phyloP scores from a whole-genome alignment of 2,888 invertebrate genomes.

The Diadegma fenestrale region DNA sequence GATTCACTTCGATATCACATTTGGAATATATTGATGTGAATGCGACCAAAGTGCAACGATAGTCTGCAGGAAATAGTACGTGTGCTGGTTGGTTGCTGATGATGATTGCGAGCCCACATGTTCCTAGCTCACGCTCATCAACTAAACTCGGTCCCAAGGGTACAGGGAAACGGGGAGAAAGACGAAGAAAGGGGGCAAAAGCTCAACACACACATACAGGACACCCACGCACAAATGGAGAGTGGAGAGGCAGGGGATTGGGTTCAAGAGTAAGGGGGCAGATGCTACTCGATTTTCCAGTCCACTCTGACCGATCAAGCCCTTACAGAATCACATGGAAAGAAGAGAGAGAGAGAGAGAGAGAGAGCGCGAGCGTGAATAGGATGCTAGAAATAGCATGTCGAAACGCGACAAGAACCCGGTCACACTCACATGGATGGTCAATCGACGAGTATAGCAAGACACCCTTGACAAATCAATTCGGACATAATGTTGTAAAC shows the following conservation, averaged over 20 bases:
- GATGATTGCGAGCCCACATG: constrained; percentile 82
- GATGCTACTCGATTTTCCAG: constrained; percentile 77
- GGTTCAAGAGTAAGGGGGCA: constrained; percentile 43
- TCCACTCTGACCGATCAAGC: constrained; percentile 74
- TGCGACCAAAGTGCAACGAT: constrained; percentile 44
- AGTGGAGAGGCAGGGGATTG: constrained; percentile 28
- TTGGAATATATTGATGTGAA: constrained; percentile 49
- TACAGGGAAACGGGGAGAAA: constrained; percentile 42
- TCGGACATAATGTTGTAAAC: constrained; percentile 82
- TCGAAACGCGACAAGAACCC: constrained; percentile 42
- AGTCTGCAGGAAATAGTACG: constrained; percentile 35
- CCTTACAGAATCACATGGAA: constrained; percentile 26
- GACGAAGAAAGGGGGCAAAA: constrained; percentile 40
- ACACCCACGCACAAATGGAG: neutral
- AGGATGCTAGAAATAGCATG: constrained; percentile 41
- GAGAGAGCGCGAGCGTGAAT: constrained; percentile 14
- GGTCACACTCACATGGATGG: constrained; percentile 53
- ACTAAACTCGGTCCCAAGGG: constrained; percentile 69
- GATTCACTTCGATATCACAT: constrained; percentile 22
- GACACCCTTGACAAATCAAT: constrained; percentile 82
- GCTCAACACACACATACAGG: constrained; percentile 26
- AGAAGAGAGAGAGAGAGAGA: constrained; percentile 13
- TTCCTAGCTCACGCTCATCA: constrained; percentile 77
- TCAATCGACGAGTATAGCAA: constrained; percentile 59
- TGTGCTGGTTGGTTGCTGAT: constrained; percentile 62